Evolutionary conservation across 2,888 invertebrate genomes (phyloP).

Genomic region (Cetonia aurata): DNA sequence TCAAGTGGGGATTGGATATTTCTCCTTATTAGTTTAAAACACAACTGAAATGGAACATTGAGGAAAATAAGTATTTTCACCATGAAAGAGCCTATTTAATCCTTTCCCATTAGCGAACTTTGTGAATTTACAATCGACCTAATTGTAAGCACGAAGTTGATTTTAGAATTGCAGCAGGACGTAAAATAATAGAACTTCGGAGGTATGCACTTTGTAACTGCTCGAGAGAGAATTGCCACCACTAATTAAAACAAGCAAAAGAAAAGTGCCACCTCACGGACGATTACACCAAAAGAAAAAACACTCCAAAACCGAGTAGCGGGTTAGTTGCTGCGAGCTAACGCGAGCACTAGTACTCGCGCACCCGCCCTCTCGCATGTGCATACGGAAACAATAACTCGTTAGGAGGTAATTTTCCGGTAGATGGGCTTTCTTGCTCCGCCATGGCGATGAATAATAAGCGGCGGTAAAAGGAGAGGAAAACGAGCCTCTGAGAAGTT

Average conservation of each 20-base stretch:
- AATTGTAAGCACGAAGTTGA: too few species aligned
- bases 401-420: slow-evolving; percentile 42
- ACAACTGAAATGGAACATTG: too few species aligned
- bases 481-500: slow-evolving; percentile 14
- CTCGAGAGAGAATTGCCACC: neutral
- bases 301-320: slow-evolving; percentile 16
- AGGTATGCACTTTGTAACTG: too few species aligned
- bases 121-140: too few species aligned
- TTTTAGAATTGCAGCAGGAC: too few species aligned
- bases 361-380: slow-evolving; percentile 10
- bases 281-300: slow-evolving; percentile 16
- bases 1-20: too few species aligned
- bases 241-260: slow-evolving; percentile 13
- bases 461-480: slow-evolving; percentile 32
- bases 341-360: neutral
- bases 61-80: too few species aligned
- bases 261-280: neutral
- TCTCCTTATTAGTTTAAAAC: too few species aligned
- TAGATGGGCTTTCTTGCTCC: slow-evolving; percentile 39
- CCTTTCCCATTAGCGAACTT: too few species aligned
- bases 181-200: too few species aligned
- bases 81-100: too few species aligned
- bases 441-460: slow-evolving; percentile 39
- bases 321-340: neutral
- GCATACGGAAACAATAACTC: slow-evolving; percentile 39